A percentile compares a stretch with the other conserved stretches of the same genome.
phyloP scores from a whole-genome alignment of 2,113 vertebrate genomes.

The Pontoporia blainvillei region DNA sequence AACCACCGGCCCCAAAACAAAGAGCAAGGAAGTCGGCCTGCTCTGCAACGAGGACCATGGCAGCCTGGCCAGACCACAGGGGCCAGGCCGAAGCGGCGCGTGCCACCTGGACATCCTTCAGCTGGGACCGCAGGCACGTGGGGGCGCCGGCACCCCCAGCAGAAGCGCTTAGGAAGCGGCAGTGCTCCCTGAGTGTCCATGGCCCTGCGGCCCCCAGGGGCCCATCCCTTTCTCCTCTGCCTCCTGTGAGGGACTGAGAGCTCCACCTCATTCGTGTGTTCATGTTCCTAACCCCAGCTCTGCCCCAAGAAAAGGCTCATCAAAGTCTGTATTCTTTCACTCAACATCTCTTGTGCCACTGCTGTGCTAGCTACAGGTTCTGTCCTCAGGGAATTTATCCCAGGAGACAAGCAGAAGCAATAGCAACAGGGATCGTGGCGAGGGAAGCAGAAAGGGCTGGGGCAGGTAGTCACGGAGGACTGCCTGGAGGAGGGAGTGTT shows the following conservation, averaged over 20 bases:
- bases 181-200: neutral
- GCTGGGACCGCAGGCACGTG: neutral
- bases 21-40: neutral
- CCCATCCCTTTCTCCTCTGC: neutral
- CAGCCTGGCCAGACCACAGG: neutral
- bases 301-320: neutral
- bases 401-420: neutral
- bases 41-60: neutral
- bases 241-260: neutral
- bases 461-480: neutral
- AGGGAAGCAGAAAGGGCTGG: fast-evolving
- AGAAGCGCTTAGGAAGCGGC: no score
- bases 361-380: neutral
- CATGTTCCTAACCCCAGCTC: fast-evolving
- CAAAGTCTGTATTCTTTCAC: fast-evolving
- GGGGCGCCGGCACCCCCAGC: neutral
- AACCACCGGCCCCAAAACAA: neutral
- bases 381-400: neutral
- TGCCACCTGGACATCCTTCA: neutral
- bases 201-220: fast-evolving
- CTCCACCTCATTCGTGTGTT: neutral
- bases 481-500: neutral
- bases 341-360: neutral
- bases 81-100: no score
- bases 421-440: fast-evolving